Evolutionary conservation across 2,797 vertebrate genomes (phyloP), one percentile per base, ranked within the genome.

Genomic region (Coregonus sp.): DNA sequence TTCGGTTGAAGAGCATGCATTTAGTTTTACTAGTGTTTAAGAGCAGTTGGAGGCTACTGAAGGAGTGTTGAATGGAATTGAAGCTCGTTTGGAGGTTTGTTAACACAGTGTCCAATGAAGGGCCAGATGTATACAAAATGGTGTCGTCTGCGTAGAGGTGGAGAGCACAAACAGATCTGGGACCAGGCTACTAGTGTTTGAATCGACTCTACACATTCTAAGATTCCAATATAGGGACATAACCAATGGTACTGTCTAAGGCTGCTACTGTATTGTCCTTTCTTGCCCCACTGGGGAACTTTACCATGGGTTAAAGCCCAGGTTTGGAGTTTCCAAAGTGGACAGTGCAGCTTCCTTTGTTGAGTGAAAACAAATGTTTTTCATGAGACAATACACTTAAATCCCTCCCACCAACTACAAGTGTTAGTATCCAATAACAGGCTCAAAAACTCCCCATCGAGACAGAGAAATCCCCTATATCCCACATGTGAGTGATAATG

Each of bases 391-490:
- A 29, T 35, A 56, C 52, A 56, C 52, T 56, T 56, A 5, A 56
- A 56, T 56, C 14, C 52, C 52, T 15, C 14, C 52, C 52, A 56
- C 16, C 4, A 56, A 56, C 52, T 56, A 18, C 52, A 18, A 29
- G 11, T 35, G 16, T 50, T 52, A 54, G 12, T 35, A 3, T 51
- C 63, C 61, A 63, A n/a, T 31, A 16, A 18, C 18, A 40, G 1
- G 25, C 50, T 87, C 14, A 86, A 76, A 90, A 80, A 81, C 88
- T 90, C 85, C 90, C 89, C 74, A 68, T 4, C 65, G 4, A 20
- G n/a, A 72, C 11, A n/a, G 47, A 85, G 63, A 88, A 92, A 86
- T 84, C 85, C 83, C 90, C 87, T 79, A 51, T 29, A 59, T 71
- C 9, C 76, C 15, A 75, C 20, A 72, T 84, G 85, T 84, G 85